Evolutionary conservation across 2,113 vertebrate genomes (phyloP).

Genomic region (Cyanoliseus patagonus): DNA sequence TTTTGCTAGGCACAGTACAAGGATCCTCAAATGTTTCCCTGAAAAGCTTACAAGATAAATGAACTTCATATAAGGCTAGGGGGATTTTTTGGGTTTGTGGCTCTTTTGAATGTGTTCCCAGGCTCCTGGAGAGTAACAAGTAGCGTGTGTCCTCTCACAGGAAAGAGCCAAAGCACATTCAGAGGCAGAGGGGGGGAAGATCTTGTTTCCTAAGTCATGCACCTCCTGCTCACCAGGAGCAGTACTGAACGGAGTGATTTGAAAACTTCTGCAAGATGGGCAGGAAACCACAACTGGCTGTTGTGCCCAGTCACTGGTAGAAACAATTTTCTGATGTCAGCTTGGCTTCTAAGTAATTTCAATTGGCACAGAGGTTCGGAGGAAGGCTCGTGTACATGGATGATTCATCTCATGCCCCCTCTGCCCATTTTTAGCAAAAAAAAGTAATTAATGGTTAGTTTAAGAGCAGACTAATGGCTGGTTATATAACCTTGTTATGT

Average conservation of each 20-base stretch:
- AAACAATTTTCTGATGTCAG: not conserved
- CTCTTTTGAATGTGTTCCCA: not conserved
- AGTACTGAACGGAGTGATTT: not conserved
- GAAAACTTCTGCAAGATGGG: not conserved
- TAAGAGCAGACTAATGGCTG: not conserved
- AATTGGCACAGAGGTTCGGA: not conserved
- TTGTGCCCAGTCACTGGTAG: not conserved
- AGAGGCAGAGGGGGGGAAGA: not conserved
- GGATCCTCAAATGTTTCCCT: not conserved
- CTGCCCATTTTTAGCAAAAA: not conserved
- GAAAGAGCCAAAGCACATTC: not conserved
- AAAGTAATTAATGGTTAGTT: not conserved
- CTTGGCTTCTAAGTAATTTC: not conserved
- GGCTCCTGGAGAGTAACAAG: not conserved
- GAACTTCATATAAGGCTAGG: not conserved
- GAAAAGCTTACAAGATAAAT: not conserved
- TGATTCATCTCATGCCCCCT: not conserved
- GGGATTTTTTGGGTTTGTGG: not conserved
- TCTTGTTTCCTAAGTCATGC: not conserved
- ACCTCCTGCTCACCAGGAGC: not conserved
- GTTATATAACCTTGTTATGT: constrained; percentile 36
- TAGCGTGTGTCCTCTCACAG: not conserved
- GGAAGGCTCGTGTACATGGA: not conserved
- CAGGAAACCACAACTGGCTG: not conserved
- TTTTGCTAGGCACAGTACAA: not conserved